phyloP scores from a whole-genome alignment of 2,797 vertebrate species.

The Sebastes iracundus region DNA sequence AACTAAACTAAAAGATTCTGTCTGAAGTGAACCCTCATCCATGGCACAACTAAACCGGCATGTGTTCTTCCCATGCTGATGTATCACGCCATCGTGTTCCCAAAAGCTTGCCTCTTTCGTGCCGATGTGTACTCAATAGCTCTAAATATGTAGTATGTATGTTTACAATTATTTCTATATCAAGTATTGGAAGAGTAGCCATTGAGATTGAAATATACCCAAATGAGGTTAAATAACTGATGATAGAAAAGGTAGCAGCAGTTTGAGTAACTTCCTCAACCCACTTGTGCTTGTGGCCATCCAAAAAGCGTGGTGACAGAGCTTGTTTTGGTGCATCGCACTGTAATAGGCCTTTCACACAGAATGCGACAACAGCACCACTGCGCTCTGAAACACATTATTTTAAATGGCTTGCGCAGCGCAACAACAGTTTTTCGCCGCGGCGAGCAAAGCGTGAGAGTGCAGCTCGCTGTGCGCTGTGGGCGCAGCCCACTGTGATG shows the following conservation, averaged over 20 bases:
- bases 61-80: background rate
- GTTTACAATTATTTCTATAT: background rate
- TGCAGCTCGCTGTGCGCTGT: too few species aligned
- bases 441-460: too few species aligned
- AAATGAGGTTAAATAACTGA: background rate
- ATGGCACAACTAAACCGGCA: slow-evolving; percentile 12
- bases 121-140: background rate
- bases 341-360: background rate
- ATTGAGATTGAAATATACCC: background rate
- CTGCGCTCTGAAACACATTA: too few species aligned
- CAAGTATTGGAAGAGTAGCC: background rate
- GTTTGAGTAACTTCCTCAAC: background rate
- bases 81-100: background rate
- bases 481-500: too few species aligned
- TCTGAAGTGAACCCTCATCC: slow-evolving; percentile 6
- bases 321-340: background rate
- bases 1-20: slow-evolving; percentile 3
- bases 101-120: background rate
- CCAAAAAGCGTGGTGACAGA: background rate
- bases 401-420: too few species aligned
- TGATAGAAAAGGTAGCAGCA: background rate
- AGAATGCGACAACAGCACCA: too few species aligned
- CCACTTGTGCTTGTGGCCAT: background rate
- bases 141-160: background rate
- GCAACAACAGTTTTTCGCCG: too few species aligned